Evolutionary conservation across 1,140 invertebrate genomes (phyloP).

Genomic region (Brachionus calyciflorus): DNA sequence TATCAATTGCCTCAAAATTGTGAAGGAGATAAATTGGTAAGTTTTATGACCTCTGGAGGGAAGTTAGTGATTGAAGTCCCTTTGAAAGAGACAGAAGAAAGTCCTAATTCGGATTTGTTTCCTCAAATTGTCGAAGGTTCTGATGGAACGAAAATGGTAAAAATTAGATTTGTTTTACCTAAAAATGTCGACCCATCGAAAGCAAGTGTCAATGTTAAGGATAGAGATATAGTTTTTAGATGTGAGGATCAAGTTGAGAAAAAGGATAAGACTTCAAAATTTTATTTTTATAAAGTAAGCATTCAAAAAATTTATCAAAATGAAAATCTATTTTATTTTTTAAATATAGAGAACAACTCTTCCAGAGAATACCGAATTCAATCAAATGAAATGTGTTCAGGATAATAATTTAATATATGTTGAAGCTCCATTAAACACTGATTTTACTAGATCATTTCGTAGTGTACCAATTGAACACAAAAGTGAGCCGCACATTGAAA

Average conservation of each 20-base stretch:
- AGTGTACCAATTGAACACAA: constrained; percentile 41
- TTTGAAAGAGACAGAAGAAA: constrained; percentile 21
- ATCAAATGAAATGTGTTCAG: constrained; percentile 39
- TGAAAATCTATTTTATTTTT: background rate
- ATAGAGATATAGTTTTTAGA: constrained; percentile 42
- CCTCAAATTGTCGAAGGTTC: background rate
- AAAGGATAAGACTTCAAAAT: background rate
- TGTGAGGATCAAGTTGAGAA: constrained; percentile 24
- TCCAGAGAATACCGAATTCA: constrained; percentile 41
- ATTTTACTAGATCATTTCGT: constrained; percentile 36
- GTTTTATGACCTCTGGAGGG: constrained; percentile 23
- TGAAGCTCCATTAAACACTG: constrained; percentile 30
- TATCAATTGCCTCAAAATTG: background rate
- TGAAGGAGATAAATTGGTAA: constrained; percentile 35
- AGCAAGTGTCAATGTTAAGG: constrained; percentile 34
- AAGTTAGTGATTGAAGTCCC: constrained; percentile 23
- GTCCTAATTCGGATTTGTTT: constrained; percentile 38
- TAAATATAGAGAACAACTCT: constrained; percentile 24
- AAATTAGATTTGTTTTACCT: constrained; percentile 18
- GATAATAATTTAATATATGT: constrained; percentile 30
- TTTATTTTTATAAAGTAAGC: constrained; percentile 31
- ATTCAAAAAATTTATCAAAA: background rate
- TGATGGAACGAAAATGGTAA: constrained; percentile 4
- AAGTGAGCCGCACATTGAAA: constrained; percentile 7
- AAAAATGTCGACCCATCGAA: constrained; percentile 28